Evolutionary conservation across 2,888 invertebrate species (phyloP).

Genomic region (Calephelis perditalis): DNA sequence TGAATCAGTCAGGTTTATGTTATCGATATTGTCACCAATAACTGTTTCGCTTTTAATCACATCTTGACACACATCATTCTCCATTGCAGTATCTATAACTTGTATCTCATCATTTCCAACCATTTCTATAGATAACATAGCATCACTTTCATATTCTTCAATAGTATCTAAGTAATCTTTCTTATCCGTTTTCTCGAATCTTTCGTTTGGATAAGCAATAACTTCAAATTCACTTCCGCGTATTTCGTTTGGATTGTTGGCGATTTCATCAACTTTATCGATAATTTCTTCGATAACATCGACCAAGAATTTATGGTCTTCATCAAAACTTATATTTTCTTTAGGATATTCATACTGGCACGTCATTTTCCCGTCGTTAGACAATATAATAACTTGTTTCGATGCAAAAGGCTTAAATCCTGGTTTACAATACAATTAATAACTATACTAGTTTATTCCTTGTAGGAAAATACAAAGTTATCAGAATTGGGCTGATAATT

Average conservation of each 20-base stretch:
- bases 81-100: slow-evolving; percentile 35
- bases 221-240: slow-evolving; percentile 52
- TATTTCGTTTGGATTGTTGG: slow-evolving; percentile 26
- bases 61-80: background rate
- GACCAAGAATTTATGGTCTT: slow-evolving; percentile 33
- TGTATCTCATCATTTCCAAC: slow-evolving; percentile 37
- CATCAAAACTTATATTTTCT: slow-evolving; percentile 25
- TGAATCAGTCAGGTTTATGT: too few relatives aligned
- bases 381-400: slow-evolving; percentile 56
- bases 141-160: slow-evolving; percentile 44
- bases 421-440: too few relatives aligned
- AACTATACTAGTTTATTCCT: too few relatives aligned
- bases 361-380: slow-evolving; percentile 46
- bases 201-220: slow-evolving; percentile 40
- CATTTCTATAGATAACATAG: slow-evolving; percentile 27
- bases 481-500: too few relatives aligned
- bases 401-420: slow-evolving; percentile 66
- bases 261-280: slow-evolving; percentile 46
- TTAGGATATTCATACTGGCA: slow-evolving; percentile 39
- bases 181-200: slow-evolving; percentile 33
- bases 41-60: background rate
- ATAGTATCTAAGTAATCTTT: slow-evolving; percentile 52
- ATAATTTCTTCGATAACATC: slow-evolving; percentile 49
- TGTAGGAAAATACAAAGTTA: too few relatives aligned
- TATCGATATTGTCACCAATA: background rate